A percentile compares a stretch with the other conserved stretches of the same genome.
Evolutionary conservation across 2,113 vertebrate genomes (phyloP).

Genomic region (Amphiprion percula): DNA sequence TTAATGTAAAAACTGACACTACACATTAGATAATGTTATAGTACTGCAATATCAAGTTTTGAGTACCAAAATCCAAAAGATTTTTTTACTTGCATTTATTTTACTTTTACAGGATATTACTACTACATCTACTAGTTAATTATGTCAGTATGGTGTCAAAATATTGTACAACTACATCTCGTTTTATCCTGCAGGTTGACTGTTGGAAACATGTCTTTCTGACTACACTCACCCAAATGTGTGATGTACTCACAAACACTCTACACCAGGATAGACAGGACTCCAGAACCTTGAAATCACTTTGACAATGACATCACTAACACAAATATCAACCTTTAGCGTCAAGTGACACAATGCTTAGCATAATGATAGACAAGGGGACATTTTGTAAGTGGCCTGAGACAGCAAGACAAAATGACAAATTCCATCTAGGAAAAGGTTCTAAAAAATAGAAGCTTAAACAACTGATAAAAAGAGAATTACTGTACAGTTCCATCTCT

Average conservation of each 20-base stretch:
- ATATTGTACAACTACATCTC: neutral
- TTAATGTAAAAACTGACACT: neutral
- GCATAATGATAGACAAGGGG: neutral
- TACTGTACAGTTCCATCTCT: conserved; percentile 4
- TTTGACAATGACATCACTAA: neutral
- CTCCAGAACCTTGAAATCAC: neutral
- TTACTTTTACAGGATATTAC: no score
- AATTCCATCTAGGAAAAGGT: neutral
- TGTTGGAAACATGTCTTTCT: neutral
- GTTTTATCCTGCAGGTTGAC: neutral
- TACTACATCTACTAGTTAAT: neutral
- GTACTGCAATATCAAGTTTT: no score
- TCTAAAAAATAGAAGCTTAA: neutral
- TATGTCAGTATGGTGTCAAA: neutral
- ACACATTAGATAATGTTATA: neutral
- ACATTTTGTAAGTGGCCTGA: neutral
- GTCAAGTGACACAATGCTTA: neutral
- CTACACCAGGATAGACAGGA: conserved; percentile 2
- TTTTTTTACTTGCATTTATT: no score
- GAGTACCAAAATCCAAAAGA: no score
- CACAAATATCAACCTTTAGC: conserved; percentile 14
- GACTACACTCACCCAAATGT: neutral
- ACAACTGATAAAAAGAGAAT: conserved; percentile 16
- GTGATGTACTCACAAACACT: conserved; percentile 15
- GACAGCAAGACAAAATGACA: conserved; percentile 13